phyloP scores from a whole-genome alignment of 2,888 invertebrate genomes.

The Muscina levida region DNA sequence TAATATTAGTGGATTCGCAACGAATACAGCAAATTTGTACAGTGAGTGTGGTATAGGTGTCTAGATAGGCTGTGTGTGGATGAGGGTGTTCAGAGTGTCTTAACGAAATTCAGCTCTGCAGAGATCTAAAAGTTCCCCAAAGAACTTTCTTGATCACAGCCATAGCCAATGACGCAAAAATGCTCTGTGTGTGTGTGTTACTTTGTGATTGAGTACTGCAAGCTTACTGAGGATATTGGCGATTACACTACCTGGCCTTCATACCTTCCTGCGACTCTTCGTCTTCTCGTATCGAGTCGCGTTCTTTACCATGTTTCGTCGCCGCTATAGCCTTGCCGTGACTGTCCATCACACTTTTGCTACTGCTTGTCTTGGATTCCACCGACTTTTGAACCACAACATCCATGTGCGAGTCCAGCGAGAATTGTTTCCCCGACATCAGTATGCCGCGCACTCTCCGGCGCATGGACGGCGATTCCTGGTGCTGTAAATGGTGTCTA shows the following conservation, averaged over 20 bases:
- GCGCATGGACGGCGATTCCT: constrained; percentile 86
- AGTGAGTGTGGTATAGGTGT: neutral
- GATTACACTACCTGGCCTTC: constrained; percentile 79
- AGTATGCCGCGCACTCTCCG: constrained; percentile 92
- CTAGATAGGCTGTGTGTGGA: no score
- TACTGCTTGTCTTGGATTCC: constrained; percentile 79
- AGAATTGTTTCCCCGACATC: constrained; percentile 93
- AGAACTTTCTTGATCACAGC: no score
- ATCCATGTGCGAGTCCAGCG: constrained; percentile 94
- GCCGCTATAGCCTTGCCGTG: constrained; percentile 65
- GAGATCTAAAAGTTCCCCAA: neutral
- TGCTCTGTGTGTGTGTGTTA: neutral
- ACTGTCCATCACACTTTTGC: constrained; percentile 64
- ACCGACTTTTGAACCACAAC: constrained; percentile 86
- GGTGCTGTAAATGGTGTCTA: constrained; percentile 72
- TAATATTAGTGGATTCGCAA: no score
- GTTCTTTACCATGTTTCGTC: constrained; percentile 50
- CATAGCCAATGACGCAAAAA: neutral
- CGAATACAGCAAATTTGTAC: no score
- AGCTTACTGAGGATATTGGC: constrained; percentile 66
- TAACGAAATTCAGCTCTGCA: neutral
- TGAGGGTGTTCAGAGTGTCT: no score
- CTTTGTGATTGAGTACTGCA: constrained; percentile 24
- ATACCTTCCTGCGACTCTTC: constrained; percentile 80
- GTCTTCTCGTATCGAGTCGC: constrained; percentile 74